Evolutionary conservation across 2,113 vertebrate genomes (phyloP).

Genomic region (Dascyllus trimaculatus): DNA sequence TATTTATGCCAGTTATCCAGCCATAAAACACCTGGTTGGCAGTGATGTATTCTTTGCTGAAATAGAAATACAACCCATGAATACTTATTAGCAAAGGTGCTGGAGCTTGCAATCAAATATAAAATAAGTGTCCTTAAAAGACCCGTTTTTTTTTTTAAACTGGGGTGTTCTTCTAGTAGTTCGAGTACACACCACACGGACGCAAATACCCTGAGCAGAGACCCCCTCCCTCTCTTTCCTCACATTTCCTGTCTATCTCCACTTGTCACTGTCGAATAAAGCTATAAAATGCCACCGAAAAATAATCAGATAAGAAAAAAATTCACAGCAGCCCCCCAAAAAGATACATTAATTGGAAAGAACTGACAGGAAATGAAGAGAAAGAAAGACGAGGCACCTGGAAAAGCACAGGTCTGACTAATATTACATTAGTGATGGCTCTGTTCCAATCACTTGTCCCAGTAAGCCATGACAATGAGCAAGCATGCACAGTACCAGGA

Average conservation of each 20-base stretch:
- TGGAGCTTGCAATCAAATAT: background rate
- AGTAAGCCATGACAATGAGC: constrained; percentile 6
- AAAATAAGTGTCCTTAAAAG: background rate
- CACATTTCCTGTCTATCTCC: no score
- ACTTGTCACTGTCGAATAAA: no score
- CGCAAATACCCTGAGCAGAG: no score
- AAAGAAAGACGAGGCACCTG: background rate
- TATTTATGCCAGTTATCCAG: background rate
- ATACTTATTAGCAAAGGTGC: background rate
- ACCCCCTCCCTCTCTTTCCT: no score
- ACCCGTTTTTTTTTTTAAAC: background rate
- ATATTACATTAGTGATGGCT: constrained; percentile 16
- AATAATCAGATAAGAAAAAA: no score
- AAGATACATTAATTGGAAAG: background rate
- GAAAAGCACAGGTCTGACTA: background rate
- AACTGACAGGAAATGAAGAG: background rate
- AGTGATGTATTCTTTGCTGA: background rate
- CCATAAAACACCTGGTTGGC: background rate
- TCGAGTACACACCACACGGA: no score
- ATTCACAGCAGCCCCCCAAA: background rate
- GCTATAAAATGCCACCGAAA: no score
- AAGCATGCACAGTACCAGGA: background rate
- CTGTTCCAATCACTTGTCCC: constrained; percentile 5
- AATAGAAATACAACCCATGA: background rate
- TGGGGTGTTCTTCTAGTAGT: no score